These are phyloP conservation scores for Pleuronectes platessa DNA, from an alignment of 2,113 vertebrate species.

Conservation along the genomic window DNA sequence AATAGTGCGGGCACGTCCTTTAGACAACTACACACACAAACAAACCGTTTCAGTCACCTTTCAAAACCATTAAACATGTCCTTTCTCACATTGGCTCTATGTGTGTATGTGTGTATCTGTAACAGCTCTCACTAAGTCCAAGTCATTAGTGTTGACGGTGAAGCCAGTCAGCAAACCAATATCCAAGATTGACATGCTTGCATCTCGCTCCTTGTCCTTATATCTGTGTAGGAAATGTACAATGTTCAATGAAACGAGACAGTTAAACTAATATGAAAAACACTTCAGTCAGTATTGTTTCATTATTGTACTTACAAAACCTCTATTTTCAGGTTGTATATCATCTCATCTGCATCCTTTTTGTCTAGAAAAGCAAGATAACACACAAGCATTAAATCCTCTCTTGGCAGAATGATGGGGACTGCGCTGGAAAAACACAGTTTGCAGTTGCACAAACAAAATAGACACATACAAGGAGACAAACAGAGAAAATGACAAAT, in stretches of 20 bases:
- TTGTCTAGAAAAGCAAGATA: conserved; percentile 40
- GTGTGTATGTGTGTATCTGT: background rate
- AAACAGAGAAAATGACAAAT: background rate
- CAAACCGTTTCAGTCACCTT: background rate
- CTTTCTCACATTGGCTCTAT: background rate
- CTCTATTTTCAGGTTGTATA: conserved; percentile 61
- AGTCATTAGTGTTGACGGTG: conserved; percentile 22
- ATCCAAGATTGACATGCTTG: conserved; percentile 83
- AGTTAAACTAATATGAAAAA: background rate
- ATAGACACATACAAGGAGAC: background rate
- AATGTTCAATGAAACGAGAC: background rate
- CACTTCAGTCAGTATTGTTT: background rate
- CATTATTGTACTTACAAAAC: conserved; percentile 63
- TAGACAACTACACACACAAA: conserved; percentile 74
- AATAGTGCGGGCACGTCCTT: conserved; percentile 79
- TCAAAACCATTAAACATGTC: background rate
- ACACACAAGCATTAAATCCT: background rate
- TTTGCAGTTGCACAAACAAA: too few relatives aligned
- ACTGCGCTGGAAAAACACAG: background rate
- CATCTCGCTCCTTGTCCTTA: conserved; percentile 41
- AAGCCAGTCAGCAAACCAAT: conserved; percentile 83
- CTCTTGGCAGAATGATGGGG: background rate
- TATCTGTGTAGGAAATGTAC: conserved; percentile 51
- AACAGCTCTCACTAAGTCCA: too few relatives aligned
- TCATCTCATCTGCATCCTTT: background rate